These are phyloP conservation scores for Nannobrachium achirus DNA, from an alignment of 2,113 vertebrate genomes.

Conservation along the genomic window DNA sequence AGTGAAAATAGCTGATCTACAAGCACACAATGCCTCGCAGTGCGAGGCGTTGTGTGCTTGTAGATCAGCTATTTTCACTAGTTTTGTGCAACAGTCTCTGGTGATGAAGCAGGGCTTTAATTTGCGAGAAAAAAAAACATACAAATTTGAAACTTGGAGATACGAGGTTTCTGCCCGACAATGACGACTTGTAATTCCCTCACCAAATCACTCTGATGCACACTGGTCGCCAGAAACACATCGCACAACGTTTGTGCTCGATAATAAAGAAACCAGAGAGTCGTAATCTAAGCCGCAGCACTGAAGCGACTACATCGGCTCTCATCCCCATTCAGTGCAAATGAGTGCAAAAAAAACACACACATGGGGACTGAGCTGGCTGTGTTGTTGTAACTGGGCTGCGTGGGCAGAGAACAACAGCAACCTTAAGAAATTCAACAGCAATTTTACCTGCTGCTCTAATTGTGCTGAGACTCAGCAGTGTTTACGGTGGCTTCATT, in stretches of 20 bases:
- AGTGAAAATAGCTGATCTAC: too few relatives aligned
- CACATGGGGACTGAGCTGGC: not conserved
- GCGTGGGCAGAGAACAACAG: constrained; percentile 10
- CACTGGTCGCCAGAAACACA: not conserved
- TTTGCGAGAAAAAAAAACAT: too few relatives aligned
- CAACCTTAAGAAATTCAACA: constrained; percentile 10
- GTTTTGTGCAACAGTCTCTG: too few relatives aligned
- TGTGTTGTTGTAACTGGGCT: not conserved
- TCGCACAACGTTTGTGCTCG: constrained; percentile 28
- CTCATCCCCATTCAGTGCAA: constrained; percentile 7
- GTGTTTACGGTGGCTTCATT: constrained; percentile 45
- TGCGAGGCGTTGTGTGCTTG: too few relatives aligned
- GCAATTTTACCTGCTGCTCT: constrained; percentile 21
- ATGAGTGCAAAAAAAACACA: not conserved
- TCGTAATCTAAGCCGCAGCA: constrained; percentile 31
- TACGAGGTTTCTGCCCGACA: too few relatives aligned
- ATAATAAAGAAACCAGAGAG: constrained; percentile 38
- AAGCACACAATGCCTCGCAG: too few relatives aligned
- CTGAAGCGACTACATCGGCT: constrained; percentile 15
- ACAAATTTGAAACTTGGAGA: too few relatives aligned
- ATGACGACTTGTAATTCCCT: constrained; percentile 36
- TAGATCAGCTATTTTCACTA: too few relatives aligned
- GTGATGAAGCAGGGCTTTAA: too few relatives aligned
- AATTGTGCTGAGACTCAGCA: constrained; percentile 31
- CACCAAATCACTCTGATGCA: constrained; percentile 27